Evolutionary conservation across 2,113 vertebrate species (phyloP).

Genomic region (Malurus melanocephalus): DNA sequence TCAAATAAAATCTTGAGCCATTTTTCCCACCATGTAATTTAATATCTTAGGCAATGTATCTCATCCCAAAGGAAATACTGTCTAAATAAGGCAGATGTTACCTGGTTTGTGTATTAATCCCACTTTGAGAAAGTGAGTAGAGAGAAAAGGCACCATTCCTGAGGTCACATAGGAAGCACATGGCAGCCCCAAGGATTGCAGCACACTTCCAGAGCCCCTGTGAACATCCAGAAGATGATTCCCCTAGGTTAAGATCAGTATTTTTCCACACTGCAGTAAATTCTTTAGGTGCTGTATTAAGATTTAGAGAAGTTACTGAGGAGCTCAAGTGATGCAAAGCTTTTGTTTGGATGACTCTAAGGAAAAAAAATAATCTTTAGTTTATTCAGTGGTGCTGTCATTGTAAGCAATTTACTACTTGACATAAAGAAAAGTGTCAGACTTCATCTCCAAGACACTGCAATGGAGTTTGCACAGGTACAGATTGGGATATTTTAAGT

Average conservation of each 20-base stretch:
- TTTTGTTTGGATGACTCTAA: background rate
- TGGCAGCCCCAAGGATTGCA: background rate
- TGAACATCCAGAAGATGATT: background rate
- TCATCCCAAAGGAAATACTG: background rate
- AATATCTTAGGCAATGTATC: background rate
- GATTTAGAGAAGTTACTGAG: background rate
- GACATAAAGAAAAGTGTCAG: background rate
- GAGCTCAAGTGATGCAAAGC: background rate
- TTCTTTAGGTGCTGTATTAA: background rate
- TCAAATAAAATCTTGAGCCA: background rate
- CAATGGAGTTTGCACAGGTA: background rate
- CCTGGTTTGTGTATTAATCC: background rate
- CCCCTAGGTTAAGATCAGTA: rapidly evolving
- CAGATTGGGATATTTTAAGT: background rate
- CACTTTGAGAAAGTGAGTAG: rapidly evolving
- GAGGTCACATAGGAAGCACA: background rate
- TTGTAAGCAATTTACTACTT: background rate
- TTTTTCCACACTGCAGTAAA: background rate
- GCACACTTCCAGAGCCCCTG: background rate
- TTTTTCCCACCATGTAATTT: background rate
- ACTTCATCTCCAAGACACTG: background rate
- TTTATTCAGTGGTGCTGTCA: background rate
- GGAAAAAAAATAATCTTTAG: background rate
- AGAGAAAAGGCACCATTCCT: background rate
- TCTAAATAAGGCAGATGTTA: background rate